A percentile compares a stretch with the other conserved stretches of the same genome.
Conservation (phyloP, 2,797 vertebrate species). For the Labroides dimidiatus region DNA sequence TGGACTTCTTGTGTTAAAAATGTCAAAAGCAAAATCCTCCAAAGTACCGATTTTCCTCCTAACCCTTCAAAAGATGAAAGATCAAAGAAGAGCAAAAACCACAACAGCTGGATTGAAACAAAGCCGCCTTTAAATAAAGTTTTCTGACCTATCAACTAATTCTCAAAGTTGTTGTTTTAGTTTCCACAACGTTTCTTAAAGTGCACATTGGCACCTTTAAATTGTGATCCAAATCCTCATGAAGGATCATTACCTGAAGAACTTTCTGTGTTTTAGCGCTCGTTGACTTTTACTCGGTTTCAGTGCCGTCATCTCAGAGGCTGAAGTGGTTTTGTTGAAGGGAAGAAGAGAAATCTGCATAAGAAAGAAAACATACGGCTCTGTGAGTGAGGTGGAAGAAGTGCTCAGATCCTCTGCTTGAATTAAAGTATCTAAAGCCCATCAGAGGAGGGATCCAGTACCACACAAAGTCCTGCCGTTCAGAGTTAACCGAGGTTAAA, state of each 20-base stretch:
- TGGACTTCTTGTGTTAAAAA: too few relatives aligned
- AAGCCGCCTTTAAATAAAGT: too few relatives aligned
- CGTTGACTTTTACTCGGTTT: neutral
- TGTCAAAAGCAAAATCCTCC: too few relatives aligned
- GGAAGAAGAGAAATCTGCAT: neutral
- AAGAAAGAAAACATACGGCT: neutral
- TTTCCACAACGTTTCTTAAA: too few relatives aligned
- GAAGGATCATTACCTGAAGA: neutral
- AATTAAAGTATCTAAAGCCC: neutral
- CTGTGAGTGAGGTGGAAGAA: neutral
- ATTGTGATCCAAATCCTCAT: neutral
- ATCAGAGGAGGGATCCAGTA: neutral
- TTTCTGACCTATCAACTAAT: too few relatives aligned
- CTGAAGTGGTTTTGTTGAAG: slow-evolving; percentile 1
- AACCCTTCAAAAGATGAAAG: too few relatives aligned
- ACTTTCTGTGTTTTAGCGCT: neutral
- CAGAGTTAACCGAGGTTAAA: neutral
- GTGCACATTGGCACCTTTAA: too few relatives aligned
- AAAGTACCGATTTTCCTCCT: too few relatives aligned
- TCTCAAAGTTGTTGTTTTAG: too few relatives aligned
- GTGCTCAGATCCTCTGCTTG: neutral
- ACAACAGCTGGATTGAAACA: too few relatives aligned
- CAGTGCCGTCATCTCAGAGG: neutral
- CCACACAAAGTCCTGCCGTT: neutral
- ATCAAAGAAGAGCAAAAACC: too few relatives aligned